phyloP scores from a whole-genome alignment of 2,113 vertebrate genomes.

The Capra hircus region DNA sequence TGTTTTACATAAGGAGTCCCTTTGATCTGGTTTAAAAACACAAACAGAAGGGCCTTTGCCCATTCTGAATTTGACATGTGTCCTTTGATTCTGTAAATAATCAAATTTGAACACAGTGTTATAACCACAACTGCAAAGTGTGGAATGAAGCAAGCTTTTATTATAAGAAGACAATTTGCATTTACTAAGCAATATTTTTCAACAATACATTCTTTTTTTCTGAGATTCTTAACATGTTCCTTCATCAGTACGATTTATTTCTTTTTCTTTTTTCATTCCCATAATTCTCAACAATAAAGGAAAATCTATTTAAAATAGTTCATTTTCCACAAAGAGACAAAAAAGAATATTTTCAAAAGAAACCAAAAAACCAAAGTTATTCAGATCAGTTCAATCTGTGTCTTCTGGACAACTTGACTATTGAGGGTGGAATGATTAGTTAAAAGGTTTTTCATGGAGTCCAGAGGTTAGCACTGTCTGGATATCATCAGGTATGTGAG shows the following conservation, averaged over 20 bases:
- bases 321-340: not conserved
- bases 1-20: constrained; percentile 48
- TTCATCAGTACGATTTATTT: constrained; percentile 20
- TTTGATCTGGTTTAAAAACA: constrained; percentile 66
- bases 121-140: constrained; percentile 44
- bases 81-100: constrained; percentile 62
- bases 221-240: not conserved
- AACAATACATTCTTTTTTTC: constrained; percentile 10
- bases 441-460: not conserved
- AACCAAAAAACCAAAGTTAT: constrained; percentile 15
- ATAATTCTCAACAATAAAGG: constrained; percentile 27
- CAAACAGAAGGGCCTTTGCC: constrained; percentile 39
- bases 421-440: not conserved
- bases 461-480: not conserved
- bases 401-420: not conserved
- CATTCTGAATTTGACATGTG: constrained; percentile 53
- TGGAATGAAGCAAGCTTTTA: constrained; percentile 31
- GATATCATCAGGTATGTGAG: not conserved
- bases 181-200: constrained; percentile 51
- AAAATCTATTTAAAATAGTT: constrained; percentile 14
- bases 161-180: constrained; percentile 25
- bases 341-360: constrained; percentile 5
- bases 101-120: constrained; percentile 51
- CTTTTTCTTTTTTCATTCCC: not conserved
- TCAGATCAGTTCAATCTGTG: not conserved